phyloP scores from a whole-genome alignment of 2,888 invertebrate species.

The Ichneumon xanthorius region DNA sequence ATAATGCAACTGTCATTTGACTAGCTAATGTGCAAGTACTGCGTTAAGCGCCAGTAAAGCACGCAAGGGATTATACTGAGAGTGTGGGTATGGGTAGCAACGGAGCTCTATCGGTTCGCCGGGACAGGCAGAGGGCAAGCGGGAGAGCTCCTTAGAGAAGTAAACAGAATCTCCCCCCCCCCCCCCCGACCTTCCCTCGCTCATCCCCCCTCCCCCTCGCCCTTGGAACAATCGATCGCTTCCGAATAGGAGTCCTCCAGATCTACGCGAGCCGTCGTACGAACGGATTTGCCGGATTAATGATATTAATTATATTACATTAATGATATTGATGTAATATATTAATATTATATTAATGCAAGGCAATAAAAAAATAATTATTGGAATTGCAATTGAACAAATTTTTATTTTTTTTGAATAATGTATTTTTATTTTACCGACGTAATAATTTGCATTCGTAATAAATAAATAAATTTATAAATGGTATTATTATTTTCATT shows the following conservation, averaged over 20 bases:
- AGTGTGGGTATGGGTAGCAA: neutral
- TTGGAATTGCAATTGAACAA: too few species aligned
- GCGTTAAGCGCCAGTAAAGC: constrained; percentile 32
- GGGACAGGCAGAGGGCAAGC: neutral
- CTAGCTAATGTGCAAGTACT: neutral
- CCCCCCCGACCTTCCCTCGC: neutral
- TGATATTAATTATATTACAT: too few species aligned
- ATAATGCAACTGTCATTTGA: too few species aligned
- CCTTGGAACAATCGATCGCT: neutral
- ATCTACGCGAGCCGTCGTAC: neutral
- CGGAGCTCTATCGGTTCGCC: neutral
- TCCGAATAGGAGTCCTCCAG: neutral
- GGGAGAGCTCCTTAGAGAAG: constrained; percentile 4
- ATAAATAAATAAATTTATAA: too few species aligned
- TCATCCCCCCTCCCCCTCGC: neutral
- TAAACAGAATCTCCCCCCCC: neutral
- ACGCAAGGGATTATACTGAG: neutral
- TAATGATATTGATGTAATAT: too few species aligned
- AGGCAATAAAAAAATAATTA: too few species aligned
- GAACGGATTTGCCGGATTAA: too few species aligned
- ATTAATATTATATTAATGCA: too few species aligned
- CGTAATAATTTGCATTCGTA: too few species aligned
- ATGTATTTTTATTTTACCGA: too few species aligned
- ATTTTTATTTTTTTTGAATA: too few species aligned
- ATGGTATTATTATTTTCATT: too few species aligned